phyloP scores from a whole-genome alignment of 2,113 vertebrate species.

The Cochlearius cochlearius region DNA sequence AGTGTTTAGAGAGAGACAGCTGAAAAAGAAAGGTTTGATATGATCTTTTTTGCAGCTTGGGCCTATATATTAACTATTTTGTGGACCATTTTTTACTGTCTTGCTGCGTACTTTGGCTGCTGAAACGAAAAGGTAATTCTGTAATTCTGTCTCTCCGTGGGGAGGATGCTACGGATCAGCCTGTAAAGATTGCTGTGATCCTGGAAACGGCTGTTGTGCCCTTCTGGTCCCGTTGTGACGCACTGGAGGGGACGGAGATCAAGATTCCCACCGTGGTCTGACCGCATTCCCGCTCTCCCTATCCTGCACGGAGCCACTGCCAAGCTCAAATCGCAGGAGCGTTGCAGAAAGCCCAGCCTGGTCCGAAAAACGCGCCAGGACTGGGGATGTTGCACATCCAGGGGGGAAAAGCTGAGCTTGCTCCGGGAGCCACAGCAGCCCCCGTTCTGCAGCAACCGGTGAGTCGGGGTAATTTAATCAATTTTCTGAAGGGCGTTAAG shows the following conservation, averaged over 20 bases:
- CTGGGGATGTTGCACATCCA: neutral
- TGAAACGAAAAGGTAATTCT: neutral
- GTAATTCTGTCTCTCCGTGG: neutral
- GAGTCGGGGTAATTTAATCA: no score
- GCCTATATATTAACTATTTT: neutral
- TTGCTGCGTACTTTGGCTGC: neutral
- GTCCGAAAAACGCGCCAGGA: neutral
- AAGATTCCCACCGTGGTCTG: neutral
- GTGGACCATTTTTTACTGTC: neutral
- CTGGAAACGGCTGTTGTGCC: neutral
- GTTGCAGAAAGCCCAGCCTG: neutral
- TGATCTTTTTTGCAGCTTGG: neutral
- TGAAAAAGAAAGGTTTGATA: neutral
- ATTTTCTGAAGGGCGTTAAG: neutral
- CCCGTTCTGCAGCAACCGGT: neutral
- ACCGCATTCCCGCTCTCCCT: neutral
- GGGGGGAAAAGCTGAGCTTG: neutral
- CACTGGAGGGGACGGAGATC: neutral
- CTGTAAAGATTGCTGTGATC: neutral
- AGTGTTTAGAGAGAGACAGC: neutral
- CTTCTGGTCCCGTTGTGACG: neutral
- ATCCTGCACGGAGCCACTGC: rapidly evolving
- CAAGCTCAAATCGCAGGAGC: neutral
- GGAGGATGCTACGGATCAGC: neutral
- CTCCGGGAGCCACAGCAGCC: neutral